Base-by-base conservation (phyloP, 2,113 vertebrate species). In the Empidonax alnorum region DNA sequence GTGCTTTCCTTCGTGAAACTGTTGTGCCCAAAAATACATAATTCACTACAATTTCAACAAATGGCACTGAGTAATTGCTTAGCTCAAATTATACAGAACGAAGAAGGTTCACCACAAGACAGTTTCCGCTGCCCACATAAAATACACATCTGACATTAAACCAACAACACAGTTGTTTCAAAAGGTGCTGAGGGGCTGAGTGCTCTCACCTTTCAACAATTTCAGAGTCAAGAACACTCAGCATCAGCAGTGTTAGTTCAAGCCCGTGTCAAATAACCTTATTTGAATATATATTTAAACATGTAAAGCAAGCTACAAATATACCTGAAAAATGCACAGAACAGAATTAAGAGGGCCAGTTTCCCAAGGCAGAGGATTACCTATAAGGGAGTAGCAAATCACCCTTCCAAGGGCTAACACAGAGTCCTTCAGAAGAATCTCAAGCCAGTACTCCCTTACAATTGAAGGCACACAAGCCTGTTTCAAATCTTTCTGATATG, bases 31-130 rank as follows among this genome's bases (percentile, higher is more conserved):
- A 92, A 92, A 82, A 91, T 27, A 67, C 16, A 37, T 63, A 83
- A 90, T 71, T 88, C 85, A 71, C 59, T 85, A 79, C 50, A 88
- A 65, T 83, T 89, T 81, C 27, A 82, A 79, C 73, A 89, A 94
- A 94, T 21, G 39, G 35, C 46, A 87, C 39, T 30, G 33, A 84
- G 66, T 24, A 90, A 89, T 44, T 67, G 22, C 27, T 77, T 91
- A 59, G 24, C 39, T 84, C 66, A 69, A 79, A 87, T 66, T 67
- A 75, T 22, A 72, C 84, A 77, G 59, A 80, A 74, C 74, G 65
- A 73, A 77, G 14, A 49, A 46, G 4, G 14, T 33, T 93, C 63
- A 85, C 31, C 53, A 53, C 25, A 30, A 82, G 37, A 69, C 39
- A 68, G 10, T 23, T 93, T 91, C 49, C 63, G 18, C 46, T 4